Conservation (phyloP, 2,113 vertebrate genomes). For the Myrmecobius fasciatus region DNA sequence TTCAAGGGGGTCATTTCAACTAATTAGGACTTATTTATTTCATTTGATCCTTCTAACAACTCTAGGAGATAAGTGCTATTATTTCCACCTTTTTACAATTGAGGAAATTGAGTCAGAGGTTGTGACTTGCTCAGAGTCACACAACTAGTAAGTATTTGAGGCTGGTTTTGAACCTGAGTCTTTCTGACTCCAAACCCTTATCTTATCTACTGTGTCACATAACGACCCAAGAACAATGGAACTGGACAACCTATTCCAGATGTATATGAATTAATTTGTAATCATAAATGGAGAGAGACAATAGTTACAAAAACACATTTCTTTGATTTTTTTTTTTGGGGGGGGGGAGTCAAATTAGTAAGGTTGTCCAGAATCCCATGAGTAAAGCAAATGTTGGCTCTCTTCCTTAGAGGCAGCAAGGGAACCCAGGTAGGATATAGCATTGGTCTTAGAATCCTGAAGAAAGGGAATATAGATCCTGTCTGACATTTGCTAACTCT, state of each 20-base stretch:
- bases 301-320: not conserved
- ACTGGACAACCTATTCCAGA: not conserved
- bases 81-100: not conserved
- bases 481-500: not conserved
- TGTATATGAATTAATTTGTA: not conserved
- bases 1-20: not conserved
- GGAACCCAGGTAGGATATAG: not conserved
- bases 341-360: not conserved
- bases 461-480: not conserved
- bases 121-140: not conserved
- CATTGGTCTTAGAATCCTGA: not conserved
- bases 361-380: not conserved
- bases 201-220: not conserved
- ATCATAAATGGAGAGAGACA: not conserved
- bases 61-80: not conserved
- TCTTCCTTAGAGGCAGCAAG: not conserved
- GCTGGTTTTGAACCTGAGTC: not conserved
- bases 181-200: not conserved
- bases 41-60: not conserved
- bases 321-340: not conserved
- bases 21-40: not conserved
- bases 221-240: not conserved
- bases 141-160: not conserved
- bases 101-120: not conserved
- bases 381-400: not conserved